Base-by-base conservation (phyloP, 2,113 vertebrate species). In the Conger conger region DNA sequence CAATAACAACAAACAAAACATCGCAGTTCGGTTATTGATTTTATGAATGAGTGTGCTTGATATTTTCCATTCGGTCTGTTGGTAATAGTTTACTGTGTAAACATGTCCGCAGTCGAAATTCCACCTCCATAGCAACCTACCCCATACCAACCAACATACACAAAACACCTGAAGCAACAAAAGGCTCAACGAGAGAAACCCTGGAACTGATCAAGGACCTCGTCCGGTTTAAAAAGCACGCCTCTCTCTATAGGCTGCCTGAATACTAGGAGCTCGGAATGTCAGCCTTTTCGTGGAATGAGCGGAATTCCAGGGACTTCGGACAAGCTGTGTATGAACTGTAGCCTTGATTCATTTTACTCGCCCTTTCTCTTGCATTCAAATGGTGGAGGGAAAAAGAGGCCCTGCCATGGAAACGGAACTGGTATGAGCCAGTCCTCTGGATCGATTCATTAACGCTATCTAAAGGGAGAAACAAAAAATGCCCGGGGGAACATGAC, bases 381-480 rank as follows among this genome's bases (percentile, higher is more conserved):
- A 37, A 88, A 91, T 87, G 23, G 45, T 7, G 20, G 57, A 0
- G 92, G 90, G 87, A 45, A 81, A 87, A 90, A 87, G 79, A n/a
- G 89, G 84, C 85, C 86, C 90, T 85, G 50, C 93, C 93, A 95
- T 94, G 91, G 93, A 91, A 94, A 96, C 94, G 73, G 82, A 27
- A 82, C 89, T 88, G 92, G 93, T 91, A 94, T 93, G 94, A 94
- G 92, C 92, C 93, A 93, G 87, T 92, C 88, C 92, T 89, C 88
- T 85, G 89, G 92, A 91, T 92, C 20, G 90, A 92, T 90, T 90
- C 91, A 91, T 92, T 89, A 92, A 91, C 91, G 92, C 93, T 93
- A 94, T 95, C 92, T 91, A 89, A 88, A 36, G 15, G 84, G 87
- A 89, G 88, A 89, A 89, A 89, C 89, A 91, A 50, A 50, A n/a